Conservation (phyloP, 1,140 invertebrate genomes). For the Drosophila nigromelanica region DNA sequence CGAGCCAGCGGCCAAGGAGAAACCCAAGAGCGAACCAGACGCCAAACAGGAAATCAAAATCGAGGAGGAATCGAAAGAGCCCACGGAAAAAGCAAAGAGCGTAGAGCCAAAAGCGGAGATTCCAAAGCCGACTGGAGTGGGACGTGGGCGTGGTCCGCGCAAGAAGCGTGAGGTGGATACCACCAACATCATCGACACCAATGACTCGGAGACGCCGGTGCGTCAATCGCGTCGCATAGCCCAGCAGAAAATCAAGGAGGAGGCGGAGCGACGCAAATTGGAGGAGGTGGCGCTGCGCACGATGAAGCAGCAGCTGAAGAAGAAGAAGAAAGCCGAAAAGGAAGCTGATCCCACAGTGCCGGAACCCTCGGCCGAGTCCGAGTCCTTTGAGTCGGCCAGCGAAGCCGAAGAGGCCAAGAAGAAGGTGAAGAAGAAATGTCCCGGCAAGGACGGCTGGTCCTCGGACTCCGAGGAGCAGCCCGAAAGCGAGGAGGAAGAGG, state of each 20-base stretch:
- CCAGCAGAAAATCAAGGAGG: conserved; percentile 93
- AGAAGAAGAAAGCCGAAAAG: conserved; percentile 85
- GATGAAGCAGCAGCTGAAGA: conserved; percentile 87
- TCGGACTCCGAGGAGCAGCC: conserved; percentile 87
- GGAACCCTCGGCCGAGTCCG: conserved; percentile 84
- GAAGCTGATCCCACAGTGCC: conserved; percentile 76
- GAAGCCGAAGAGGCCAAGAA: conserved; percentile 85
- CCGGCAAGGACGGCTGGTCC: conserved; percentile 88
- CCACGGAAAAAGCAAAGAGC: conserved; percentile 20
- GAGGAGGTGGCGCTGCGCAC: conserved; percentile 88
- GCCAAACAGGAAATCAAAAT: conserved; percentile 6
- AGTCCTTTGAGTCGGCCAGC: conserved; percentile 81
- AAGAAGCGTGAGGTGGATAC: conserved; percentile 86
- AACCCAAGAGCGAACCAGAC: conserved; percentile 4
- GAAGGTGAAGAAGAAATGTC: conserved; percentile 86
- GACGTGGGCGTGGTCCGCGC: conserved; percentile 64
- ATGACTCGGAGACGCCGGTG: conserved; percentile 85
- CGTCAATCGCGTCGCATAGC: conserved; percentile 92
- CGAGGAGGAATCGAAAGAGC: conserved; percentile 6
- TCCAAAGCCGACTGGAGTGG: conserved; percentile 38
- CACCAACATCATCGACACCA: conserved; percentile 73
- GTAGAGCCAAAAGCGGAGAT: conserved; percentile 1
- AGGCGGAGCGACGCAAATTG: conserved; percentile 89
- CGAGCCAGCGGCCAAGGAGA: background rate
- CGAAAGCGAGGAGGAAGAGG: conserved; percentile 86